phyloP scores from a whole-genome alignment of 2,888 invertebrate species.

The Xestoiulus laeticollis region DNA sequence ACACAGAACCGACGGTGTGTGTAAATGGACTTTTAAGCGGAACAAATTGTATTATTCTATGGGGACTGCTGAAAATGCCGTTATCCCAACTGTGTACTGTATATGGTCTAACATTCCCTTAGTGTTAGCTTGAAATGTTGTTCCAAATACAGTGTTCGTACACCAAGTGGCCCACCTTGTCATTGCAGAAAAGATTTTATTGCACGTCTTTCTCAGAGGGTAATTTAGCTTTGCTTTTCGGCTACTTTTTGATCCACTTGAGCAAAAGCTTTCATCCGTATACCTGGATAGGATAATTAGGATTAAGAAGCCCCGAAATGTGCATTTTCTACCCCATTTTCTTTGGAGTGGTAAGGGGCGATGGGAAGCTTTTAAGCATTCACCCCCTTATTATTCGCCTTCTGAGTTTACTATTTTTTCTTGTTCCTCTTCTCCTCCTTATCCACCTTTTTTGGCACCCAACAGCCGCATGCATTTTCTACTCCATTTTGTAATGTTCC shows the following conservation, averaged over 20 bases:
- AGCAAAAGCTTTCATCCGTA: not conserved
- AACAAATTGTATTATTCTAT: too few species aligned
- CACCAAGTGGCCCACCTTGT: not conserved
- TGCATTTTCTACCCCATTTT: not conserved
- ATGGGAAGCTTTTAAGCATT: not conserved
- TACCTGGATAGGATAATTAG: constrained; percentile 31
- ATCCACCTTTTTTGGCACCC: constrained; percentile 12
- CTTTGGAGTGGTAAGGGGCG: not conserved
- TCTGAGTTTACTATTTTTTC: not conserved
- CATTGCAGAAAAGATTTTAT: not conserved
- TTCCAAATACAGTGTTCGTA: not conserved
- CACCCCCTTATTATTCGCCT: not conserved
- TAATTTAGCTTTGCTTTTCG: not conserved
- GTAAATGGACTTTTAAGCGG: too few species aligned
- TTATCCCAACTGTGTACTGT: too few species aligned
- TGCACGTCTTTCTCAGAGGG: not conserved
- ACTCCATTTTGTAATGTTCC: not conserved
- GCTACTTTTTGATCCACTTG: not conserved
- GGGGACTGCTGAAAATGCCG: too few species aligned
- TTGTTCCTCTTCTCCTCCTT: not conserved
- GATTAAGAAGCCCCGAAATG: not conserved
- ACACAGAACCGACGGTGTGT: too few species aligned
- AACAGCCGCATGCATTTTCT: not conserved
- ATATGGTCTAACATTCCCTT: too few species aligned
- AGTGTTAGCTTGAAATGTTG: too few species aligned